Base-by-base conservation (phyloP, 1,140 invertebrate species). In the Drosophila watanabei region DNA sequence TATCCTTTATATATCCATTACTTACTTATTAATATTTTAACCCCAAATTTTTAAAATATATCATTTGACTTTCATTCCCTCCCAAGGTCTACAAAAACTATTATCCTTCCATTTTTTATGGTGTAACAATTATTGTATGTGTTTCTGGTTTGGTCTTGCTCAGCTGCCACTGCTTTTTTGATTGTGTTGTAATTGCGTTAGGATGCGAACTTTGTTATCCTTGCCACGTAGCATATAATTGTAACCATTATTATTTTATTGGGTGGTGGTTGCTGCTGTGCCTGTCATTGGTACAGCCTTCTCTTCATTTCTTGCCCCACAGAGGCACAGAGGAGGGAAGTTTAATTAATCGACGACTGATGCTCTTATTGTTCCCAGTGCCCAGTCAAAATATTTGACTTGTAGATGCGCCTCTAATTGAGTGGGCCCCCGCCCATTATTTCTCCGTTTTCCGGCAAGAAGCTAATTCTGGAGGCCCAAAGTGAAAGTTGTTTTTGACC, bases 231-330 rank as follows among this genome's bases (percentile, higher is more conserved):
- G 71, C 80, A 88, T 73, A 84, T 88, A 88, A 88, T 88, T 88
- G 84, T 88, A 73, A 89, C 72, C 79, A 83, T 88, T 88, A 88
- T 88, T 88, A 88, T 88, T 88, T 88, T 75, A 88, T 88, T 88
- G 84, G 84, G 72, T 73, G 85, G 85, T 84, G 82, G 71, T 82
- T 68, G 68, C 39, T 54, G 35, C 39, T 59, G 35, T 48, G 51
- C 51, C 43, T 33, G 20, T 51, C 52, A 13, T 39, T 20, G 54
- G 39, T 45, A 82, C 75, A 71, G 73, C 33, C 61, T 32, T 57
- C 57, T 33, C 39, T 30, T 45, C 51, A 6, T 35, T 33, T 20
- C 13, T 6, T 18, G 2, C 6, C 33, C 18, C 8, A 6, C 30
- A 4, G 11, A 10, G 13, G 39, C 8, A 6, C 30, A 4, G 11